phyloP scores from a whole-genome alignment of 2,113 vertebrate species.

The Paracanthobrama guichenoti region DNA sequence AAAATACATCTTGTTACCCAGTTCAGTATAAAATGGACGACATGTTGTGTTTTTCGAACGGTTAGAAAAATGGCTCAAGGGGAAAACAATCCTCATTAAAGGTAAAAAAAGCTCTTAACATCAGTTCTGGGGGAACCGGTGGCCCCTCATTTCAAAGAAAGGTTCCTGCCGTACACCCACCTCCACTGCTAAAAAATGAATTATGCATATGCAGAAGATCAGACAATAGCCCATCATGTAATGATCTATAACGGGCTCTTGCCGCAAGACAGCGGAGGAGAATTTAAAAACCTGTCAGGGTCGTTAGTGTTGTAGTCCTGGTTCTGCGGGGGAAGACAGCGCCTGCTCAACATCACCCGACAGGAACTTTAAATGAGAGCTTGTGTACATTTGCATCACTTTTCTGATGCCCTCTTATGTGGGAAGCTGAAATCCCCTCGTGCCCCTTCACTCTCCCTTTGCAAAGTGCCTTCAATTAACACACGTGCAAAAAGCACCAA shows the following conservation, averaged over 20 bases:
- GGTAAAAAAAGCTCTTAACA: conserved; percentile 14
- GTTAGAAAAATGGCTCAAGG: neutral
- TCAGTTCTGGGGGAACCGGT: neutral
- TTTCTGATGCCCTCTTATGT: conserved; percentile 51
- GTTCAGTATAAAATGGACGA: neutral
- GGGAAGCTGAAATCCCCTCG: conserved; percentile 46
- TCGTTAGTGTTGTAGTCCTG: conserved; percentile 14
- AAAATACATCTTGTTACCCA: too few species aligned
- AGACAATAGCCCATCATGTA: conserved; percentile 8
- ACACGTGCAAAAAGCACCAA: neutral
- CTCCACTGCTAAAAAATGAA: conserved; percentile 14
- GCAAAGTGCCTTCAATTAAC: neutral
- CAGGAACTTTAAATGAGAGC: conserved; percentile 11
- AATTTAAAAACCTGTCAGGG: conserved; percentile 22
- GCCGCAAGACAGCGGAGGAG: conserved; percentile 14
- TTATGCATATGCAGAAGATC: conserved; percentile 20
- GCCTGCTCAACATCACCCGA: conserved; percentile 9
- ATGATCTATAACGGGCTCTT: conserved; percentile 17
- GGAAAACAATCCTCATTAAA: neutral
- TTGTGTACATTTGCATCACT: conserved; percentile 1
- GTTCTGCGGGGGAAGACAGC: conserved; percentile 29
- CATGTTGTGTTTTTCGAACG: neutral
- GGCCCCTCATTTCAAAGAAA: neutral
- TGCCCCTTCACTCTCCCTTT: conserved; percentile 37
- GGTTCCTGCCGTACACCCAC: conserved; percentile 6